phyloP scores from a whole-genome alignment of 1,140 invertebrate genomes.

The Heterodera schachtii region DNA sequence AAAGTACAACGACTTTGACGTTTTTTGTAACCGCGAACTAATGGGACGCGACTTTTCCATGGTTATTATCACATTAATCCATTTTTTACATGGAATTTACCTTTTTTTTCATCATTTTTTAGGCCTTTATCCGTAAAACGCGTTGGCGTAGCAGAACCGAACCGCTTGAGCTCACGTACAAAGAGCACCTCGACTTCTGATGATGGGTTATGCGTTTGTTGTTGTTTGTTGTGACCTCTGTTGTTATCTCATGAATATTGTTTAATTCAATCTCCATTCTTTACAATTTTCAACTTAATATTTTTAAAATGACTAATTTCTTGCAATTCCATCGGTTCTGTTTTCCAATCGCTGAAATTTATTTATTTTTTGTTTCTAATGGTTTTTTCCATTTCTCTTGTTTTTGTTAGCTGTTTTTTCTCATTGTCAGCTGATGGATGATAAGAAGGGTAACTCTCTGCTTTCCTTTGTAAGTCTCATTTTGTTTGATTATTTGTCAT shows the following conservation, averaged over 20 bases:
- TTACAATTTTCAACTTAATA: too few species aligned
- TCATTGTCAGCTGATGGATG: background rate
- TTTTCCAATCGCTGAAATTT: too few species aligned
- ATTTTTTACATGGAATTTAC: too few species aligned
- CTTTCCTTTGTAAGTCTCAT: slow-evolving; percentile 1
- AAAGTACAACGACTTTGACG: slow-evolving; percentile 96
- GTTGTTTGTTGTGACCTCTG: too few species aligned
- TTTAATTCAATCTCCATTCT: too few species aligned
- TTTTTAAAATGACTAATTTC: too few species aligned
- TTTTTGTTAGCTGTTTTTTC: background rate
- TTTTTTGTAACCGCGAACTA: slow-evolving; percentile 95
- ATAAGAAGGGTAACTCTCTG: background rate
- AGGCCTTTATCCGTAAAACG: slow-evolving; percentile 97
- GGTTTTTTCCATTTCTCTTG: too few species aligned
- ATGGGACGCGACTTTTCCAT: slow-evolving; percentile 97
- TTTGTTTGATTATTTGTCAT: background rate
- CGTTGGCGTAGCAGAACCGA: slow-evolving; percentile 84
- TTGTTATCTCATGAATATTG: too few species aligned
- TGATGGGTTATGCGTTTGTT: too few species aligned
- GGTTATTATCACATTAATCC: slow-evolving; percentile 69
- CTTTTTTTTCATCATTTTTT: slow-evolving; percentile 69
- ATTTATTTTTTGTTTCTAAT: too few species aligned
- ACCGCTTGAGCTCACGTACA: slow-evolving; percentile 43
- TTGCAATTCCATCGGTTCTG: too few species aligned
- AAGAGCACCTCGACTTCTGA: slow-evolving; percentile 50